phyloP scores from a whole-genome alignment of 2,797 vertebrate species.

The Borostomias antarcticus region DNA sequence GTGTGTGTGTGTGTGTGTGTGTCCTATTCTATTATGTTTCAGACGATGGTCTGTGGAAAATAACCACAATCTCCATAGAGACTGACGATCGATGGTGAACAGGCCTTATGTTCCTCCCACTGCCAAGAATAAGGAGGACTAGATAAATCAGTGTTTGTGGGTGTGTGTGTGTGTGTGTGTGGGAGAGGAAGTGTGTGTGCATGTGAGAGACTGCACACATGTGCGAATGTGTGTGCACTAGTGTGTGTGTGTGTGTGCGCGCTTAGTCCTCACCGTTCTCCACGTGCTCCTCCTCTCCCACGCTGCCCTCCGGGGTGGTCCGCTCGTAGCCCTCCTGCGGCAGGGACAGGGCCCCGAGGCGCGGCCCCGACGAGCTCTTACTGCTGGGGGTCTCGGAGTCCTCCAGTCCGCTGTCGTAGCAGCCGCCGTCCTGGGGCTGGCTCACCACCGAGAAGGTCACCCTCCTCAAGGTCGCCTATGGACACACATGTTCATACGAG shows the following conservation, averaged over 20 bases:
- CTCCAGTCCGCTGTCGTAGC: conserved; percentile 98
- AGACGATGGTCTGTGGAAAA: neutral
- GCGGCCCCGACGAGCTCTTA: conserved; percentile 96
- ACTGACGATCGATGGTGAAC: neutral
- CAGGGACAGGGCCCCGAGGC: conserved; percentile 93
- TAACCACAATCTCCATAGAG: neutral
- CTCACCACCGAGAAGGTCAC: conserved; percentile 99
- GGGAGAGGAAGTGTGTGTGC: neutral
- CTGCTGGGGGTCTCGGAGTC: conserved; percentile 99
- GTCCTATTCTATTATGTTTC: neutral
- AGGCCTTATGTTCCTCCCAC: neutral
- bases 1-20: neutral
- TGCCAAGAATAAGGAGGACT: neutral
- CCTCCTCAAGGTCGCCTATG: conserved; percentile 92
- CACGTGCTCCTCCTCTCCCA: conserved; percentile 98
- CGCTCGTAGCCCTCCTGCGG: conserved; percentile 97
- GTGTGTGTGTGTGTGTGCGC: conserved; percentile 12
- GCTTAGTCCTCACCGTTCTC: conserved; percentile 89
- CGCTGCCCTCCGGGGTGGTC: conserved; percentile 97
- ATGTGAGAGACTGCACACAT: conserved; percentile 12
- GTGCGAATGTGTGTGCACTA: conserved; percentile 75
- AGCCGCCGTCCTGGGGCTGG: conserved; percentile 94
- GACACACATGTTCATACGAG: conserved; percentile 40
- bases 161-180: conserved; percentile 10
- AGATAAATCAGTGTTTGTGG: conserved; percentile 7